These are phyloP conservation scores for Parazoanthus atlanticus DNA, from an alignment of 92 coral and sea anemone genomes.

Conservation along the genomic window DNA sequence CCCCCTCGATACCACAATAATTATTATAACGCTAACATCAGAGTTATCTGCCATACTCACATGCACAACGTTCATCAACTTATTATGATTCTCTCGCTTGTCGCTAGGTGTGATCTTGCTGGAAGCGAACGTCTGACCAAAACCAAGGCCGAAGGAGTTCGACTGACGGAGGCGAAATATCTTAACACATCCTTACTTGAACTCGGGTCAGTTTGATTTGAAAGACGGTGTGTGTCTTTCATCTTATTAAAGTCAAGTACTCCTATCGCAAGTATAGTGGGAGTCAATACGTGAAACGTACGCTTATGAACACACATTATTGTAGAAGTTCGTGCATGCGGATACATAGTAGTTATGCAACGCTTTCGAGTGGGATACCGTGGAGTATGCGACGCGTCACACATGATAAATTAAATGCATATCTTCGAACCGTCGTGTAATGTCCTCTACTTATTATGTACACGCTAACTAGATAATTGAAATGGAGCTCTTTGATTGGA, in stretches of 20 bases:
- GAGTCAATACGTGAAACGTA: background rate
- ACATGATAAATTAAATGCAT: too few relatives aligned
- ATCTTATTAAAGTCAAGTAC: background rate
- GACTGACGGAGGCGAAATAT: conserved; percentile 83
- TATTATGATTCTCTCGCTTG: background rate
- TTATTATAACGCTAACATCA: background rate
- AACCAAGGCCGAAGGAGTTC: conserved; percentile 92
- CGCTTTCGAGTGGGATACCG: too few relatives aligned
- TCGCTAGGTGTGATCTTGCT: conserved; percentile 83
- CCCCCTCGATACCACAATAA: background rate
- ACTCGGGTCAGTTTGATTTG: conserved; percentile 71
- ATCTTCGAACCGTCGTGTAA: too few relatives aligned
- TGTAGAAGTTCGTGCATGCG: too few relatives aligned
- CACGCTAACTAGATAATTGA: too few relatives aligned
- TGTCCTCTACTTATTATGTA: too few relatives aligned
- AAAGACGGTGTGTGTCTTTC: background rate
- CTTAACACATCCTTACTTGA: conserved; percentile 86
- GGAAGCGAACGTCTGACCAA: conserved; percentile 89
- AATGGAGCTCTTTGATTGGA: too few relatives aligned
- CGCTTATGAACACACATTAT: background rate
- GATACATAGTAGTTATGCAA: too few relatives aligned
- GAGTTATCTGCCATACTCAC: background rate
- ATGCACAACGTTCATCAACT: background rate
- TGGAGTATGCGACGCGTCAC: too few relatives aligned
- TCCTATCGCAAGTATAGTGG: background rate